Base-by-base conservation (phyloP, 2,113 vertebrate genomes). In the Carollia perspicillata region DNA sequence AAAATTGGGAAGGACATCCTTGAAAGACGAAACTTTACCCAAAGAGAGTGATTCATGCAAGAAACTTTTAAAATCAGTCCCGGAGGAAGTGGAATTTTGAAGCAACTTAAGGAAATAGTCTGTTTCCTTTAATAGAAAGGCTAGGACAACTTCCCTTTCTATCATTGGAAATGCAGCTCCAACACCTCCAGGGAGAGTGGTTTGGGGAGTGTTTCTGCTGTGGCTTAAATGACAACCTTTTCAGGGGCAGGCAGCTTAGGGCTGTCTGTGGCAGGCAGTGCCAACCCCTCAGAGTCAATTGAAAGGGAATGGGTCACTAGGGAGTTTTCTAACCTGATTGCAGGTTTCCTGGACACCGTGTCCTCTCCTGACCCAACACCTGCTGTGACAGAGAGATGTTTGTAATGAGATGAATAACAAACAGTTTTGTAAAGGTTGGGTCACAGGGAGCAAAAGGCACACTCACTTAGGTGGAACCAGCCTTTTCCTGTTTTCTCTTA, bases 271-370 rank as follows among this genome's bases (percentile, higher is more conserved):
- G n/a, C 9, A 68, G 84, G 75, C 78, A 81, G 83, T 65, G 81
- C 63, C 80, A 87, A 84, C 77, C 87, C 44, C 86, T 87, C 58
- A 1, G 33, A 93, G 79, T 49, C 95, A 81, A 3, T 75, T 81
- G 84, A 90, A 87, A 95, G 74, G 55, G 83, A 84, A 68, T 42
- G 80, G 92, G 58, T 83, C 81, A 14, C 30, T 53, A 81, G 90
- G 89, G 95, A 95, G 96, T 72, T 96, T 94, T 86, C 95, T 96
- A 96, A 96, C 88, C 96, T 96, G 93, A 86, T 96, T 95, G 93
- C 69, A 63, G 65, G 80, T 85, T 97, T 96, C 94, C 93, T 96
- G 92, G 93, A 91, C 90, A 89, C 37, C 6, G 0, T 84, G 89
- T 97, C 89, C 96, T 96, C 33, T 92, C 30, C 68, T 13, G 49